phyloP scores from a whole-genome alignment of 2,113 vertebrate genomes.

The Charadrius vociferus region DNA sequence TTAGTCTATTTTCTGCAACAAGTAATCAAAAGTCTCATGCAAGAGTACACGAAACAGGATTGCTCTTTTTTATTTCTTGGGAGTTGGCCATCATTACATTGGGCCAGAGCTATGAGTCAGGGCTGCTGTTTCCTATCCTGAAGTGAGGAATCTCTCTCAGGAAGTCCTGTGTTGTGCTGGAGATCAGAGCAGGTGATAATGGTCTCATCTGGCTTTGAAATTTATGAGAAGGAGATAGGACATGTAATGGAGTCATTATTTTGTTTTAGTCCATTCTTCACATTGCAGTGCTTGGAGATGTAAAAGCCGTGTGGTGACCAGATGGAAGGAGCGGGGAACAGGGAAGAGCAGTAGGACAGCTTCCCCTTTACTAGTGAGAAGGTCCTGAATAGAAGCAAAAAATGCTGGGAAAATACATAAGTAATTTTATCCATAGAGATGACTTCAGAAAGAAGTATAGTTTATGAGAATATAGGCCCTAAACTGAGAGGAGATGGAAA shows the following conservation, averaged over 20 bases:
- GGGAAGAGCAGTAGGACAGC: not conserved
- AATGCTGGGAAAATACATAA: not conserved
- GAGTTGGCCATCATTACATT: slow-evolving; percentile 14
- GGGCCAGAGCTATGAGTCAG: slow-evolving; percentile 45
- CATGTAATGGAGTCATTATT: slow-evolving; percentile 59
- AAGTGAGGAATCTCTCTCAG: slow-evolving; percentile 60
- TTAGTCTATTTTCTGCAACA: not conserved
- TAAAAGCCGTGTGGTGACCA: slow-evolving; percentile 40
- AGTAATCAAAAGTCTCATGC: not conserved
- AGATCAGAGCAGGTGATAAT: slow-evolving; percentile 69
- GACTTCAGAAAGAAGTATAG: not conserved
- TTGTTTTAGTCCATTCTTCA: slow-evolving; percentile 42
- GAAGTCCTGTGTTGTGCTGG: slow-evolving; percentile 59
- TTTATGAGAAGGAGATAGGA: slow-evolving; percentile 45
- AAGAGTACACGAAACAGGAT: not conserved
- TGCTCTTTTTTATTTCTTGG: slow-evolving; percentile 30
- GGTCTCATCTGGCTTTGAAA: slow-evolving; percentile 62
- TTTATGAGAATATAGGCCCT: not conserved
- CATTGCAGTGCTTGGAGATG: not conserved
- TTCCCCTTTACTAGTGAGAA: not conserved
- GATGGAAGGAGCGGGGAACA: not conserved
- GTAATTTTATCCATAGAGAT: not conserved
- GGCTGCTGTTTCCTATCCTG: slow-evolving; percentile 55
- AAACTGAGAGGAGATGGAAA: not conserved
- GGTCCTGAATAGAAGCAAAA: not conserved